Evolutionary conservation across 2,113 vertebrate genomes (phyloP).

Genomic region (Tonatia bakeri): DNA sequence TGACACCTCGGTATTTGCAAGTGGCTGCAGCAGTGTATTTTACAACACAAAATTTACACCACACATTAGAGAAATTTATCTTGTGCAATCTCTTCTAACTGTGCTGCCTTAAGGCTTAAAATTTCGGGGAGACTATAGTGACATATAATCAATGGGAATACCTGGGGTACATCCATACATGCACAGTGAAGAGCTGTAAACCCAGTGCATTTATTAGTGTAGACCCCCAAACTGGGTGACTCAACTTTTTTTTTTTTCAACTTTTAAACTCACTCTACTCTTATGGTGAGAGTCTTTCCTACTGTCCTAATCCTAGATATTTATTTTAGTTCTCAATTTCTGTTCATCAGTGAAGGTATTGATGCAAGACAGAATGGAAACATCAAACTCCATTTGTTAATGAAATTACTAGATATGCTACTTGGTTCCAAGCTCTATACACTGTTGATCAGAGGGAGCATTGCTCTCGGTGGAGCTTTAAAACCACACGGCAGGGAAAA

Average conservation of each 20-base stretch:
- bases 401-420: slow-evolving; percentile 8
- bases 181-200: not conserved
- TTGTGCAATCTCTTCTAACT: not conserved
- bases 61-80: slow-evolving; percentile 7
- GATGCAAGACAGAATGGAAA: not conserved
- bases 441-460: not conserved
- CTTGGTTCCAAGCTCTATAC: not conserved
- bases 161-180: not conserved
- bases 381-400: not conserved
- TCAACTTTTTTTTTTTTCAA: not conserved
- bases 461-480: not conserved
- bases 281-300: not conserved
- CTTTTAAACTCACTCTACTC: not conserved
- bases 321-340: not conserved
- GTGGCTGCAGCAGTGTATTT: not conserved
- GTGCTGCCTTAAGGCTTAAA: not conserved
- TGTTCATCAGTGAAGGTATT: not conserved
- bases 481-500: not conserved
- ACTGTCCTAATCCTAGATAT: not conserved
- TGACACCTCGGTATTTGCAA: not conserved
- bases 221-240: not conserved
- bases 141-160: not conserved
- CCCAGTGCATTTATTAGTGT: not conserved
- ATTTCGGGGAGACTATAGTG: not conserved
- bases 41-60: not conserved